These are phyloP conservation scores for Nasonia vitripennis DNA, from an alignment of 1,140 invertebrate genomes.

Conservation along the genomic window DNA sequence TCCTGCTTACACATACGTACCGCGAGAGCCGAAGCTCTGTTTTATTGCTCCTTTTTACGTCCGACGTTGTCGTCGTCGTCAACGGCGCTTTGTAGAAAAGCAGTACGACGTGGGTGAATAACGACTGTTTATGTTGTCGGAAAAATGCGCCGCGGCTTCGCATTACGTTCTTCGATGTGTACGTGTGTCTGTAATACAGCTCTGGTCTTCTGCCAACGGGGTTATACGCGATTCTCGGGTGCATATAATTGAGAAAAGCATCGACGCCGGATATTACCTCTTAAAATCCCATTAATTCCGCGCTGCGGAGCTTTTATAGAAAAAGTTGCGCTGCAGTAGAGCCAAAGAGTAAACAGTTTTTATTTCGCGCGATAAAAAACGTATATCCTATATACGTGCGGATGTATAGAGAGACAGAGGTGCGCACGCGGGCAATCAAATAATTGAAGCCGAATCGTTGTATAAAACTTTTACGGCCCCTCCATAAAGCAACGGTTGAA, in stretches of 20 bases:
- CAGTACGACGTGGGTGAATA: neutral
- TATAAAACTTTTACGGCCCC: neutral
- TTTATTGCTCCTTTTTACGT: constrained; percentile 19
- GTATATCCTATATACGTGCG: neutral
- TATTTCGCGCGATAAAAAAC: constrained; percentile 21
- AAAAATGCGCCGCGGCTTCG: too few relatives aligned
- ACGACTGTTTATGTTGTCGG: neutral
- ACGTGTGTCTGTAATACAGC: too few relatives aligned
- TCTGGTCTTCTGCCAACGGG: too few relatives aligned
- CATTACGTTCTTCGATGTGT: too few relatives aligned
- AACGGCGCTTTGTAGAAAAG: neutral
- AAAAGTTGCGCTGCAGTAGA: neutral
- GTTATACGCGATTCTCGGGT: too few relatives aligned
- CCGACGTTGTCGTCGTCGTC: neutral
- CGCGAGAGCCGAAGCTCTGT: neutral
- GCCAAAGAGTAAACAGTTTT: constrained; percentile 8
- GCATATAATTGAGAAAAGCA: too few relatives aligned
- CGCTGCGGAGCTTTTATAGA: neutral
- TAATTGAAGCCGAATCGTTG: constrained; percentile 28
- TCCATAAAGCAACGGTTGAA: neutral
- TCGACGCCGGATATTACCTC: too few relatives aligned
- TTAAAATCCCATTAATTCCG: too few relatives aligned
- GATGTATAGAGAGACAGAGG: too few relatives aligned
- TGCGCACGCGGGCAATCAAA: neutral
- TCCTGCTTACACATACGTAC: neutral